These are phyloP conservation scores for Microtus montanus DNA, from an alignment of 2,113 vertebrate species.

Conservation along the genomic window DNA sequence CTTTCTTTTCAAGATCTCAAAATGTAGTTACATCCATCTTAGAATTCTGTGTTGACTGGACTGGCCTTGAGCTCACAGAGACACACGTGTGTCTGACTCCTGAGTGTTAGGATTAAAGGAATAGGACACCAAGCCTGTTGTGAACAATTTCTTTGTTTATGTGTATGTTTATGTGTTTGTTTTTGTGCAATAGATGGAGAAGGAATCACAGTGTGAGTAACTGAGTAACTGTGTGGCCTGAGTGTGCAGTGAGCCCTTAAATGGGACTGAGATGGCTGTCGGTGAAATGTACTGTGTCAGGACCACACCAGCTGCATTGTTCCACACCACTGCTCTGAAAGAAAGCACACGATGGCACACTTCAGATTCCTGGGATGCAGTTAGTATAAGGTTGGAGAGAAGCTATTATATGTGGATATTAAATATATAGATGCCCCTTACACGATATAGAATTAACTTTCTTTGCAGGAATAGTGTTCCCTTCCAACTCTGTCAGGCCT, in stretches of 20 bases:
- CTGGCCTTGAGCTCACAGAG: not conserved
- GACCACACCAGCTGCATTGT: slow-evolving; percentile 75
- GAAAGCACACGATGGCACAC: slow-evolving; percentile 80
- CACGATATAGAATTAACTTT: slow-evolving; percentile 74
- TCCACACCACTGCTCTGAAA: slow-evolving; percentile 80
- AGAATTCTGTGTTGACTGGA: not conserved
- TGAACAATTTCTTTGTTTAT: slow-evolving; percentile 48
- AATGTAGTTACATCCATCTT: not conserved
- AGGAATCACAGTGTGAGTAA: slow-evolving; percentile 59
- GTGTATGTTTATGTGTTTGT: slow-evolving; percentile 38
- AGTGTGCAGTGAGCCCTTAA: slow-evolving; percentile 73
- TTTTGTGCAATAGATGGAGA: slow-evolving; percentile 13
- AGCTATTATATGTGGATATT: slow-evolving; percentile 69
- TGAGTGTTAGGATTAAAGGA: not conserved
- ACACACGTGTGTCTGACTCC: not conserved
- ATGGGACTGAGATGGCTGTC: slow-evolving; percentile 78
- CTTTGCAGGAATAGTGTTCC: slow-evolving; percentile 52
- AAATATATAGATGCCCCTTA: slow-evolving; percentile 72
- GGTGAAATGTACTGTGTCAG: slow-evolving; percentile 76
- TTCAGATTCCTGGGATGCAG: slow-evolving; percentile 75
- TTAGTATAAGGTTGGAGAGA: slow-evolving; percentile 78
- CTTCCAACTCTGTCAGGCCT: slow-evolving; percentile 22
- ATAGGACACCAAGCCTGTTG: not conserved
- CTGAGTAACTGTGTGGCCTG: slow-evolving; percentile 76
- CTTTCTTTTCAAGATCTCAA: not conserved